Evolutionary conservation across 1,140 invertebrate species (phyloP), one percentile per base, ranked within the genome.

Genomic region (Dufourea novaeangliae): DNA sequence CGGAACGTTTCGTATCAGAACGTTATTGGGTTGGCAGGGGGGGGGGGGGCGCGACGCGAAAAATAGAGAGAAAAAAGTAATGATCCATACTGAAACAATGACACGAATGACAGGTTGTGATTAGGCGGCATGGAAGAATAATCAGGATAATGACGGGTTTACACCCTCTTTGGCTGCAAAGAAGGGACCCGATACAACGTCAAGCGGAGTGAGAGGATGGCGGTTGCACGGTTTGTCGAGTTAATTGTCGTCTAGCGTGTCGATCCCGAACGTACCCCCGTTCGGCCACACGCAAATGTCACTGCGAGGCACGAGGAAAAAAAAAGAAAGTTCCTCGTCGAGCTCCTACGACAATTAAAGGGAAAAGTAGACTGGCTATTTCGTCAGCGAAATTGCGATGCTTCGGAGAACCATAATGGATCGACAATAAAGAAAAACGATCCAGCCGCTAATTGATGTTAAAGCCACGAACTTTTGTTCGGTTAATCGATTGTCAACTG

Each of bases 211-310:
- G 74, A 80, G 82, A 76, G 78, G 72, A 69, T 56, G 78, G 74
- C 80, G 84, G 83, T 87, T 87, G 86, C 86, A 84, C 83, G 87
- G 86, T 90, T 90, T 86, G 88, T 86, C 78, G 86, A 87, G 88
- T 92, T 92, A 91, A 92, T 92, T 92, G 90, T 91, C 87, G 85
- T 90, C 87, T 91, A 89, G 90, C 91, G 90, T 92, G 91, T 91
- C 86, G 85, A 88, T 87, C 82, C n/a, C 82, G 84, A 87, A 80
- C 52, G 69, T 84, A 83, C 56, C 50, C 69, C 63, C 46, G 63
- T 75, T 83, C 68, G 73, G 79, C 78, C 82, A 80, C 82, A 88
- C 87, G 87, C 88, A 88, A 89, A 89, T 88, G 83, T 88, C 84
- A 79, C 71, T 66, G 54, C 54, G 56, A 84, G 61, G 70, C 67